Percentiles rank a stretch among this genome's conserved stretches.
Conservation (phyloP, 2,797 vertebrate genomes). For the Muscicapa striata region DNA sequence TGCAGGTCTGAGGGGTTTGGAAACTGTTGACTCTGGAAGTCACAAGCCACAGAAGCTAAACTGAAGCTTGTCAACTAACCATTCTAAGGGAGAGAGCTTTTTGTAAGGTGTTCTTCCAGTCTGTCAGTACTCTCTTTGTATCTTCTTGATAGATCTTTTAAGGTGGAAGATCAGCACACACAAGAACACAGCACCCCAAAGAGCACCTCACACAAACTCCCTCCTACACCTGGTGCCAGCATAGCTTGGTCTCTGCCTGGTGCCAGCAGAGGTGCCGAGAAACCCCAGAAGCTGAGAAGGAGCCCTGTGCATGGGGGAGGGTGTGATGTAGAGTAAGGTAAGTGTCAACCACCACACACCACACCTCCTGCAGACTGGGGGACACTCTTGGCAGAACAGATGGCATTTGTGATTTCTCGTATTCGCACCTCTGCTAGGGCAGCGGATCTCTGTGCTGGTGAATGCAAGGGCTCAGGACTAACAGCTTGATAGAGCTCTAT, state of each 20-base stretch:
- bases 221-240: neutral
- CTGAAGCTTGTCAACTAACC: neutral
- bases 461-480: neutral
- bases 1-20: neutral
- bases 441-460: neutral
- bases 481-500: neutral
- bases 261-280: neutral
- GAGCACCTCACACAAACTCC: neutral
- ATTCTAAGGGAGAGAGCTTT: neutral
- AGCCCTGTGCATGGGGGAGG: neutral
- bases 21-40: neutral
- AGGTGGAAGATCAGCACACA: neutral
- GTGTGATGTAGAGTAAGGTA: neutral
- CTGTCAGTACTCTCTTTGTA: neutral
- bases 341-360: neutral
- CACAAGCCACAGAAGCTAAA: neutral
- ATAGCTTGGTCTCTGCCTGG: neutral
- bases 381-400: neutral
- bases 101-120: neutral
- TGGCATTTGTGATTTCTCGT: neutral
- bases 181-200: neutral
- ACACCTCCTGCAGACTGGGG: neutral
- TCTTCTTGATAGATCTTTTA: neutral
- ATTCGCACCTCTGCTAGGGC: neutral
- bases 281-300: neutral